A percentile compares a stretch with the other conserved stretches of the same genome.
phyloP scores from a whole-genome alignment of 2,113 vertebrate species.

The Protobothrops mucrosquamatus region DNA sequence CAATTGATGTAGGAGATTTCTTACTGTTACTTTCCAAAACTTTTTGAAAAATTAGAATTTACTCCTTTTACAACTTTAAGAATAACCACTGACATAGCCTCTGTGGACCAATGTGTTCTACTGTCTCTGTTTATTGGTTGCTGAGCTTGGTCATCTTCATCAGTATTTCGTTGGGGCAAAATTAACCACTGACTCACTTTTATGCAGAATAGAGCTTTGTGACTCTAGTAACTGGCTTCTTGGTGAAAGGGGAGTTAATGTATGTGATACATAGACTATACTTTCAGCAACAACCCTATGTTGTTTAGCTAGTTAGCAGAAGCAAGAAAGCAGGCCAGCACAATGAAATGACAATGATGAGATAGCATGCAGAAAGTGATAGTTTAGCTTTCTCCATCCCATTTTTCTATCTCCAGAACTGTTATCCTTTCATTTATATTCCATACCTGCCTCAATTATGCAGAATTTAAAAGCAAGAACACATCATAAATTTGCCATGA shows the following conservation, averaged over 20 bases:
- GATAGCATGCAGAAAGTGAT: background rate
- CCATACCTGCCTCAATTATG: background rate
- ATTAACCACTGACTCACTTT: background rate
- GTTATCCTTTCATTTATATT: background rate
- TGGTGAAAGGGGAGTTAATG: background rate
- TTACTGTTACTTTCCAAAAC: background rate
- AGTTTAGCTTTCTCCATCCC: background rate
- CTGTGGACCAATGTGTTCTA: background rate
- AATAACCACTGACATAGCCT: background rate
- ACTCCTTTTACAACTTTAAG: background rate
- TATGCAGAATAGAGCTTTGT: background rate
- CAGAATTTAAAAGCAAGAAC: background rate
- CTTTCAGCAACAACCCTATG: background rate
- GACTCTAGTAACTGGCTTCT: background rate
- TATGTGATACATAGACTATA: background rate
- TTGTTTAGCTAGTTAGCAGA: background rate
- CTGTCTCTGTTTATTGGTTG: background rate
- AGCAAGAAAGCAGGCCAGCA: background rate
- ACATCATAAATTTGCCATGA: background rate
- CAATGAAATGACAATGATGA: background rate
- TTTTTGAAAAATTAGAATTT: background rate
- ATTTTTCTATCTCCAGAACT: background rate
- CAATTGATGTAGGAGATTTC: background rate
- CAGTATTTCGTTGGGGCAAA: background rate
- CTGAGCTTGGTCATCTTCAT: background rate